Conservation (phyloP, 2,797 vertebrate genomes). For the Pseudopleuronectes americanus region DNA sequence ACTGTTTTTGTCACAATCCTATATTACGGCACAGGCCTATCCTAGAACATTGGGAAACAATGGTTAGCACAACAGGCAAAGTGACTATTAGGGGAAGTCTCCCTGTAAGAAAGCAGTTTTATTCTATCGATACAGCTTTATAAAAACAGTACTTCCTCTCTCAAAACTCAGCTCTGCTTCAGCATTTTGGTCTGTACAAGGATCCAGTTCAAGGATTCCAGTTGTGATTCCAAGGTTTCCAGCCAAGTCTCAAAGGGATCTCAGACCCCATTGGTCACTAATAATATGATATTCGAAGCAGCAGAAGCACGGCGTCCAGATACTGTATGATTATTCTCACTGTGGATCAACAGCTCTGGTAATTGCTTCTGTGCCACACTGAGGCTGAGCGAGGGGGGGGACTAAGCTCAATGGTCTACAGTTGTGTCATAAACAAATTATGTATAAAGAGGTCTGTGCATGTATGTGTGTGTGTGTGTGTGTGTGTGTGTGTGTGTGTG, state of each 20-base stretch:
- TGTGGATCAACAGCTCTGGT: slow-evolving; percentile 24
- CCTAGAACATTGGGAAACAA: slow-evolving; percentile 83
- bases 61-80: slow-evolving; percentile 84
- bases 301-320: slow-evolving; percentile 45
- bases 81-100: slow-evolving; percentile 72
- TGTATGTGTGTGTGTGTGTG: slow-evolving; percentile 26
- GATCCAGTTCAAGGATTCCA: slow-evolving; percentile 52
- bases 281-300: slow-evolving; percentile 35
- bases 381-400: slow-evolving; percentile 40
- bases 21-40: slow-evolving; percentile 85
- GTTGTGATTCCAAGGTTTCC: slow-evolving; percentile 57
- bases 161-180: slow-evolving; percentile 60
- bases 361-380: slow-evolving; percentile 43
- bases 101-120: slow-evolving; percentile 79
- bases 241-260: slow-evolving; percentile 53
- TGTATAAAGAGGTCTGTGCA: slow-evolving; percentile 17
- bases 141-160: slow-evolving; percentile 76
- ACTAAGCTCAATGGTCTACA: slow-evolving; percentile 68
- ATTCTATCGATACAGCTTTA: slow-evolving; percentile 68
- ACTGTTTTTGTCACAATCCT: slow-evolving; percentile 77
- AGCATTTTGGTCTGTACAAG: slow-evolving; percentile 71
- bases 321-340: slow-evolving; percentile 33
- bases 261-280: slow-evolving; percentile 45
- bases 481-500: slow-evolving; percentile 21
- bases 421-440: slow-evolving; percentile 72